Evolutionary conservation across 1,140 invertebrate species (phyloP), one percentile per base, ranked within the genome.

Genomic region (Calliopsis andreniformis): DNA sequence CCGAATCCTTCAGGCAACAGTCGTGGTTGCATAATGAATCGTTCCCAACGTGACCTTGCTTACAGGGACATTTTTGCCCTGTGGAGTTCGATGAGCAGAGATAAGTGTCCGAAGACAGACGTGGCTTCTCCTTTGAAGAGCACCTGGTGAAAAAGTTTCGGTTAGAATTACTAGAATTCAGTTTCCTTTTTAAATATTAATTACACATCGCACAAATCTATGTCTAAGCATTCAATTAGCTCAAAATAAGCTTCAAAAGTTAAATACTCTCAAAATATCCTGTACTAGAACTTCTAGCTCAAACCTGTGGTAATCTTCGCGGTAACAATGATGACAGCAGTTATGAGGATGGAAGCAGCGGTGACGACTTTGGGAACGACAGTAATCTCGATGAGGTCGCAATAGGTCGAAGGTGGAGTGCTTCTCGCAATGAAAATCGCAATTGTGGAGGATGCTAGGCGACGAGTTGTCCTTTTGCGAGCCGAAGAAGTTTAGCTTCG

Each of bases 241-340:
- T n/a, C n/a, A n/a, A n/a, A n/a, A 39, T 39, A 39, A 39, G 10
- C 3, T 39, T 10, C 4, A 39, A 39, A 10, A 39, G 3, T 39
- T 10, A 3, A 10, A 39, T 10, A 3, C 35, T 39, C 10, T 10
- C 35, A 39, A 3, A 39, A 39, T 39, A 39, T 5, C 10, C 35
- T 5, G 4, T 10, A 3, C 10, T 10, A 5, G 4, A 39, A 10
- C 10, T 39, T 39, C 35, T n/a, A n/a, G 10, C 35, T 39, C 12
- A 32, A n/a, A 82, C 69, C 58, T 70, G 43, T 32, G 64, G 18
- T 53, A 18, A 28, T 35, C 51, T 18, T 51, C 42, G n/a, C 42
- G 72, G 20, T 68, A 75, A 32, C 77, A 79, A 35, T 62, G 58
- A 53, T 67, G 78, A n/a, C 39, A 80, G 28, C 76, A 64, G 12